These are phyloP conservation scores for Teleogryllus oceanicus DNA, from an alignment of 2,888 invertebrate species.

Conservation along the genomic window DNA sequence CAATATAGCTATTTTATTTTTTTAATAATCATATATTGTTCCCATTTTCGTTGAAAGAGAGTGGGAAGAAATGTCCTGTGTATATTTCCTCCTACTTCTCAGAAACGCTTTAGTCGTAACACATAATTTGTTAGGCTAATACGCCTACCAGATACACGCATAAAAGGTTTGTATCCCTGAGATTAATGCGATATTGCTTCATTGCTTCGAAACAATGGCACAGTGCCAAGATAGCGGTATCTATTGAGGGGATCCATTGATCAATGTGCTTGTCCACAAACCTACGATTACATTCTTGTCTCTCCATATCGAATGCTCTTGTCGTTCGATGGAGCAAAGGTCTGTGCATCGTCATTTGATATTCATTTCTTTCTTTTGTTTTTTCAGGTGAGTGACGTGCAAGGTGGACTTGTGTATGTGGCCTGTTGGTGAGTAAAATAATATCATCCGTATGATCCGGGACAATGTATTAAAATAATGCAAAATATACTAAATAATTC, in stretches of 20 bases:
- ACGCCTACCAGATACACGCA: background rate
- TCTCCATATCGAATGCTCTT: background rate
- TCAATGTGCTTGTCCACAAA: constrained; percentile 6
- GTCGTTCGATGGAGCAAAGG: too few species aligned
- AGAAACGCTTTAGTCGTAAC: background rate
- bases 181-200: background rate
- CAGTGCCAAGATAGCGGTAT: background rate
- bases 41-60: too few species aligned
- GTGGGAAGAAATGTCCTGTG: too few species aligned
- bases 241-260: background rate
- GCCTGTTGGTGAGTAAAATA: background rate
- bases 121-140: background rate
- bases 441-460: too few species aligned
- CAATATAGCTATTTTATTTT: too few species aligned
- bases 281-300: constrained; percentile 3
- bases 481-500: too few species aligned
- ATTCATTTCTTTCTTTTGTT: background rate
- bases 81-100: background rate
- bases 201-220: constrained; percentile 6
- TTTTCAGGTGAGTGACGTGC: background rate
- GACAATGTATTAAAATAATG: too few species aligned
- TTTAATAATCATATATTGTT: too few species aligned
- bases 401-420: background rate
- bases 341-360: background rate
- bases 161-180: background rate